Evolutionary conservation across 2,888 invertebrate genomes (phyloP), one percentile per base, ranked within the genome.

Genomic region (Parnassius orleans): DNA sequence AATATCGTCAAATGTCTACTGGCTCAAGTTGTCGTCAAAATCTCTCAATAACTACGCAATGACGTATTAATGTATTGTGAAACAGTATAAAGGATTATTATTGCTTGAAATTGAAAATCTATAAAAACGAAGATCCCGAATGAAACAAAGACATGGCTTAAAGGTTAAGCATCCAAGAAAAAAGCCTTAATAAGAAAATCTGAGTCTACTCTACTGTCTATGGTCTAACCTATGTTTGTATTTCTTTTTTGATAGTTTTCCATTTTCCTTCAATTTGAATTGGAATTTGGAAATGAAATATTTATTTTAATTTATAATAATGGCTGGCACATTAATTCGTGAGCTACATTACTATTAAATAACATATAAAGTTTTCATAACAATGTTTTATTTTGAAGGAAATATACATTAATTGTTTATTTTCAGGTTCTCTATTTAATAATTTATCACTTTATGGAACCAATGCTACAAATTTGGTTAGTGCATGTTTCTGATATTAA

Each of bases 321-420:
- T 83, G 89, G 83, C 87, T 58, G 87, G 87, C 62, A 80, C 84
- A 41, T 68, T 90, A 67, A 84, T 88, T 68, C 86, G 89, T 87
- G 72, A 81, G 88, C 55, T 44, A 33, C 12, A 33, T 78, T 61
- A 12, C 10, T 54, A 14, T 9, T 56, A 19, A 33, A n/a, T 50
- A 9, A 1, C 15, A 10, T 19, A 2, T 9, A 0, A 41, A 46
- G 11, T 52, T 1, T 33, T 10, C 12, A 14, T 42, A 42, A 48
- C 9, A 48, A 48, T 14, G 5, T 14, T 10, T 54, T 15, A 43
- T 0, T 11, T 33, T 24, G 9, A 33, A 12, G 12, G 12, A 15
- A 10, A 9, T 11, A n/a, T 33, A 60, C 42, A 55, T n/a, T 42
- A 56, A 47, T 57, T 41, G 14, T 54, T 63, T 12, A 41, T 63